Base-by-base conservation (phyloP, 2,888 invertebrate species). In the Callinectes sapidus region DNA sequence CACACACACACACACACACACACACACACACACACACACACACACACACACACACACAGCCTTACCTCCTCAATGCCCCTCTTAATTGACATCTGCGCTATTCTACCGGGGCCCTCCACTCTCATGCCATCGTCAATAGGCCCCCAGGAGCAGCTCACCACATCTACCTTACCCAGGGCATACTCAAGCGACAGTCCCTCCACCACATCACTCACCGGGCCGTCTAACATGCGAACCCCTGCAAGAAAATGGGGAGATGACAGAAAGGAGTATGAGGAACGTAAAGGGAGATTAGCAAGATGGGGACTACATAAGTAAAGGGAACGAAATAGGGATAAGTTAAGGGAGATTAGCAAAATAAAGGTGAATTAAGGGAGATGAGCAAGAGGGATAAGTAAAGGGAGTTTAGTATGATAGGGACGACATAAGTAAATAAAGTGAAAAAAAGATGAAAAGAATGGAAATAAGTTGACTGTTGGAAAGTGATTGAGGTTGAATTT, bases 91-190 rank as follows among this genome's bases (percentile, higher is more conserved):
- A 97, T 97, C 48, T 95, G 95, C 0, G 98, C 98, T 13, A 99
- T 96, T 91, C 97, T 96, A 23, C 98, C 98, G 0, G 99, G 99
- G 13, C 98, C 98, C 95, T 99, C 99, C 1, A 98, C 97, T 0
- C 98, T 98, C 95, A 96, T 96, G 0, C 99, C 99, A 95, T 98
- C 97, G 95, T 99, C 99, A 95, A 97, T 97, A 13, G 99, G 99
- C 8, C 99, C 99, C 99, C 99, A 99, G 54, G 98, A 98, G 87
- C 98, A 98, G 95, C 98, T 98, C 96, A 98, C 98, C 95, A 99
- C 97, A 95, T 99, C 98, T n/a, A 98, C 97, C 95, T 97, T 96
- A 95, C 97, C 96, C 95, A 97, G 96, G 32, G 97, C 97, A 95
- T 97, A 97, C 2, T 97, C 97, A 94, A 99, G 96, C 16, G 94